These are phyloP conservation scores for Zosterops lateralis DNA, from an alignment of 2,113 vertebrate species.

Conservation along the genomic window DNA sequence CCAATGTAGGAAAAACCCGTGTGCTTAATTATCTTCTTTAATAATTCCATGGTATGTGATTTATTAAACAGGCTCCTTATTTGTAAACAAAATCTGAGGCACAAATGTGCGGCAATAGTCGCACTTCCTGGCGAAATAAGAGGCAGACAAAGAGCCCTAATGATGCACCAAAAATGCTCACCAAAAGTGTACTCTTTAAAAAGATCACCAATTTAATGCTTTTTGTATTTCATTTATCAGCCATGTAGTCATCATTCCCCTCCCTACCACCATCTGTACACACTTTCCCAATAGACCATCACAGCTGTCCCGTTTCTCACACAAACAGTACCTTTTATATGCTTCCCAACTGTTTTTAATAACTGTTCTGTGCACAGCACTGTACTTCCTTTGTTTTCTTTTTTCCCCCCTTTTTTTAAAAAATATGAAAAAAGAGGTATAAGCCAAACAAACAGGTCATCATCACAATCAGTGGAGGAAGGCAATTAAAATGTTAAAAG, in stretches of 20 bases:
- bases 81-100: slow-evolving; percentile 67
- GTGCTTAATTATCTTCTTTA: slow-evolving; percentile 65
- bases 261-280: slow-evolving; percentile 76
- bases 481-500: slow-evolving; percentile 49
- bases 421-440: slow-evolving; percentile 54
- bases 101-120: slow-evolving; percentile 20
- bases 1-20: slow-evolving; percentile 33
- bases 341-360: slow-evolving; percentile 74
- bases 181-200: slow-evolving; percentile 60
- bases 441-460: slow-evolving; percentile 65
- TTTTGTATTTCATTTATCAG: slow-evolving; percentile 70
- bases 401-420: not conserved
- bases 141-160: slow-evolving; percentile 53
- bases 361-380: slow-evolving; percentile 64
- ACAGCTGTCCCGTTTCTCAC: slow-evolving; percentile 80
- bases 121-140: slow-evolving; percentile 57
- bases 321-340: slow-evolving; percentile 73
- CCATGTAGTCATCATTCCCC: slow-evolving; percentile 65
- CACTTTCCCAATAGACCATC: slow-evolving; percentile 80
- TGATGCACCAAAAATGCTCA: slow-evolving; percentile 43
- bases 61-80: slow-evolving; percentile 62
- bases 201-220: slow-evolving; percentile 63
- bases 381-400: slow-evolving; percentile 67
- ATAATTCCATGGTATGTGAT: slow-evolving; percentile 60
- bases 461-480: not conserved